Evolutionary conservation across 2,888 invertebrate genomes (phyloP), one percentile per base, ranked within the genome.

Genomic region (Phasia obesa): DNA sequence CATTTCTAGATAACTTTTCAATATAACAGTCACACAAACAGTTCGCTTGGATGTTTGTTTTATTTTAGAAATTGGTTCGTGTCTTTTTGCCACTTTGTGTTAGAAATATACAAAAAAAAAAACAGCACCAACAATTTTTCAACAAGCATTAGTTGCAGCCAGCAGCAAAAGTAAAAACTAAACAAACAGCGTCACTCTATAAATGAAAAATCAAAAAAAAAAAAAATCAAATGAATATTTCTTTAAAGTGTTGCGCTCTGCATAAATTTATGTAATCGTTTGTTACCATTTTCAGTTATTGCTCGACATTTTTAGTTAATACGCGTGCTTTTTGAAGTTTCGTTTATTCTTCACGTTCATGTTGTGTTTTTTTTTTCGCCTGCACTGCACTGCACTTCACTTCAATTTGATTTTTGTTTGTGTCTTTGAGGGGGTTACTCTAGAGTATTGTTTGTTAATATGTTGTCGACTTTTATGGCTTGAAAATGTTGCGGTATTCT

Each of bases 201-300:
- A 55, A 44, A 55, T 42, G 17, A 1, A 73, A 62, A 25, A 59
- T 13, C 4, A 31, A 21, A n/a, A 5, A 23, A 23, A 49, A 35
- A 31, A 53, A 44, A 53, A 59, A 25, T 60, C 2, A 60, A 53
- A 57, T 70, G 17, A 67, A 27, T 62, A 67, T 89, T 88, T 87
- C 88, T 89, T 89, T 88, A 88, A 88, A 89, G 89, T 89, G 89
- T 87, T 89, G 87, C 85, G 84, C 89, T 83, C 83, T 83, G 88
- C 88, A 89, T 89, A 89, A 89, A 89, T 89, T 89, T 88, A 87
- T 87, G 89, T 89, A 89, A 89, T 89, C 87, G 90, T 88, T 89
- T 89, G 89, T 88, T 89, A 89, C 89, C 89, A 89, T 89, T 89
- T 89, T 84, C 76, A 85, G 84, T 76, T 81, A 76, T 76, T 83